These are phyloP conservation scores for Ahaetulla prasina DNA, from an alignment of 2,113 vertebrate genomes.

Conservation along the genomic window DNA sequence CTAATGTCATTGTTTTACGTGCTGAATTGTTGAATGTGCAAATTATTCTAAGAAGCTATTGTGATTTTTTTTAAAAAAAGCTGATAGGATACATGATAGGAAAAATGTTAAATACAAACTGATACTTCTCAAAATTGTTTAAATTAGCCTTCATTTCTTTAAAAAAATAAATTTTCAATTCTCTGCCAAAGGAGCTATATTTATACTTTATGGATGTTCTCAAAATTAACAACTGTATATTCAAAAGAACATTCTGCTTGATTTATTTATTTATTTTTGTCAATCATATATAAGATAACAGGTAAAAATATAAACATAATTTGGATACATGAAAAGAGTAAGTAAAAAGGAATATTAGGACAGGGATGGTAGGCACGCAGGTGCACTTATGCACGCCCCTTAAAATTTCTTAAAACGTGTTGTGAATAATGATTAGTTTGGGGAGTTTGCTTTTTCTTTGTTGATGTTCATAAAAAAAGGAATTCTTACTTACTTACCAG, in stretches of 20 bases:
- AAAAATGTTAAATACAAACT: conserved; percentile 47
- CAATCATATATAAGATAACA: too few species aligned
- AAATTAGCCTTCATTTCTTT: conserved; percentile 44
- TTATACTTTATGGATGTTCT: conserved; percentile 20
- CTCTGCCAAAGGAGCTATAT: conserved; percentile 28
- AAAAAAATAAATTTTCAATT: conserved; percentile 23
- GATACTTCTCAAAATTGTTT: conserved; percentile 29
- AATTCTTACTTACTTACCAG: background rate
- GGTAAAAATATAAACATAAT: too few species aligned
- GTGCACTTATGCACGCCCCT: too few species aligned
- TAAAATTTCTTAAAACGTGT: background rate
- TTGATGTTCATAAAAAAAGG: background rate
- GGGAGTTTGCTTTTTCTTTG: background rate
- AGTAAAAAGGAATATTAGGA: too few species aligned
- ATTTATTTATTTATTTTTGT: too few species aligned
- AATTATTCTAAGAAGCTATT: conserved; percentile 44
- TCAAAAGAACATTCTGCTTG: conserved; percentile 8
- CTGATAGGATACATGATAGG: background rate
- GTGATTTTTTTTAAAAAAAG: conserved; percentile 23
- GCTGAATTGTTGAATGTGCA: conserved; percentile 24
- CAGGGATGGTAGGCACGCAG: too few species aligned
- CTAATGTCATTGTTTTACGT: conserved; percentile 6
- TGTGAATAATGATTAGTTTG: background rate
- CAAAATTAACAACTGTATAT: background rate
- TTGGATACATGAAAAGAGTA: too few species aligned